These are phyloP conservation scores for Oncopeltus fasciatus DNA, from an alignment of 1,140 invertebrate species.

Conservation along the genomic window DNA sequence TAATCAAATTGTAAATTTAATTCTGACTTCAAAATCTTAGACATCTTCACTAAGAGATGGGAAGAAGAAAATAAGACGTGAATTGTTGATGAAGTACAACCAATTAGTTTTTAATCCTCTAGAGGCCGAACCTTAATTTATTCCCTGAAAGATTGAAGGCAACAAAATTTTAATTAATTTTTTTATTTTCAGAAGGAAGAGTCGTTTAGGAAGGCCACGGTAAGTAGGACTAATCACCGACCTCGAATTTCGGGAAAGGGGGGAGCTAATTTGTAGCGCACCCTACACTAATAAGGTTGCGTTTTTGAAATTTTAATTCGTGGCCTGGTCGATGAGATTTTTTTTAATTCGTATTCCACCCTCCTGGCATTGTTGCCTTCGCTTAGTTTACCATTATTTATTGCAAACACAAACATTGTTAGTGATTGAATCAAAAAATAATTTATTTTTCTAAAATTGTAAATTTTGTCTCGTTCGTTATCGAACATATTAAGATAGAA, in stretches of 20 bases:
- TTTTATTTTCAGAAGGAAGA: conserved; percentile 1
- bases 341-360: too few species aligned
- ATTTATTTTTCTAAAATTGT: too few species aligned
- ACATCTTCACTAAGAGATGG: not conserved
- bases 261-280: too few species aligned
- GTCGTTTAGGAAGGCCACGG: not conserved
- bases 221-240: conserved; percentile 6
- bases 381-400: too few species aligned
- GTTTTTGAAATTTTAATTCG: conserved; percentile 4
- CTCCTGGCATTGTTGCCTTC: too few species aligned
- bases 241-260: not conserved
- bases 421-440: too few species aligned
- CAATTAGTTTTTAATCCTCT: conserved; percentile 9
- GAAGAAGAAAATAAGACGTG: conserved; percentile 7
- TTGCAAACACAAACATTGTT: too few species aligned
- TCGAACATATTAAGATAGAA: too few species aligned
- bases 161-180: conserved; percentile 10
- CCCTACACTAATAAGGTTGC: conserved; percentile 1
- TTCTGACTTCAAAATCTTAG: not conserved
- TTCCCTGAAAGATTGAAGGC: conserved; percentile 6
- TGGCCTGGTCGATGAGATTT: not conserved
- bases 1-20: not conserved
- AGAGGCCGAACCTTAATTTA: conserved; percentile 2
- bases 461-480: too few species aligned
- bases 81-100: not conserved